Conservation (phyloP, 2,113 vertebrate species). For the Deroptyus accipitrinus region DNA sequence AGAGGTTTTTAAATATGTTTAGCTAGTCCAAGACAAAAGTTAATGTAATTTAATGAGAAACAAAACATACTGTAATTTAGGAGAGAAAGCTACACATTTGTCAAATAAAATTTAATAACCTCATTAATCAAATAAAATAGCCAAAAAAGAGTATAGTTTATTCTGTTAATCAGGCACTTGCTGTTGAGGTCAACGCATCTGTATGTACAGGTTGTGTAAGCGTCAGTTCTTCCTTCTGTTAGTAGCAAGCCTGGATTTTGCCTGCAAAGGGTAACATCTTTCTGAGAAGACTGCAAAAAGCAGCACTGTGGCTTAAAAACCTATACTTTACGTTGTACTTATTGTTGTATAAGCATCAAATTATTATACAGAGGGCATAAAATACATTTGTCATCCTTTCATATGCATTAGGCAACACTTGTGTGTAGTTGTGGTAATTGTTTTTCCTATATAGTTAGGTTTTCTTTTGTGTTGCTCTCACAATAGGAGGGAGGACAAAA, state of each 20-base stretch:
- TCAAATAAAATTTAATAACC: background rate
- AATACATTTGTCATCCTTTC: slow-evolving; percentile 22
- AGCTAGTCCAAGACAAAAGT: slow-evolving; percentile 64
- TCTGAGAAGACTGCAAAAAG: background rate
- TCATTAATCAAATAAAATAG: slow-evolving; percentile 40
- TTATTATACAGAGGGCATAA: background rate
- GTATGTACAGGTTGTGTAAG: background rate
- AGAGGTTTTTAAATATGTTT: slow-evolving; percentile 53
- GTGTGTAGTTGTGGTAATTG: background rate
- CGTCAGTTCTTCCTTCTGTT: background rate
- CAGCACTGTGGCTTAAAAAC: background rate
- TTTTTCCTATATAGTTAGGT: slow-evolving; percentile 21
- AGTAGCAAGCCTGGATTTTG: background rate
- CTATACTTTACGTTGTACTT: background rate
- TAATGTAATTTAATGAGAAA: slow-evolving; percentile 57
- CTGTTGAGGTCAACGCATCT: background rate
- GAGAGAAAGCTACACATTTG: slow-evolving; percentile 4
- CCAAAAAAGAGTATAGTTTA: background rate
- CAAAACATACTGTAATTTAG: background rate
- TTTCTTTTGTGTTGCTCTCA: slow-evolving; percentile 45
- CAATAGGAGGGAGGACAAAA: slow-evolving; percentile 37
- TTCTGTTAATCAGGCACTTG: slow-evolving; percentile 14
- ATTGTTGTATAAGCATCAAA: background rate
- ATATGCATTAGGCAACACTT: background rate
- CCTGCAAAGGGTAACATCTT: background rate